Conservation (phyloP, 2,113 vertebrate species). For the Paralichthys olivaceus region DNA sequence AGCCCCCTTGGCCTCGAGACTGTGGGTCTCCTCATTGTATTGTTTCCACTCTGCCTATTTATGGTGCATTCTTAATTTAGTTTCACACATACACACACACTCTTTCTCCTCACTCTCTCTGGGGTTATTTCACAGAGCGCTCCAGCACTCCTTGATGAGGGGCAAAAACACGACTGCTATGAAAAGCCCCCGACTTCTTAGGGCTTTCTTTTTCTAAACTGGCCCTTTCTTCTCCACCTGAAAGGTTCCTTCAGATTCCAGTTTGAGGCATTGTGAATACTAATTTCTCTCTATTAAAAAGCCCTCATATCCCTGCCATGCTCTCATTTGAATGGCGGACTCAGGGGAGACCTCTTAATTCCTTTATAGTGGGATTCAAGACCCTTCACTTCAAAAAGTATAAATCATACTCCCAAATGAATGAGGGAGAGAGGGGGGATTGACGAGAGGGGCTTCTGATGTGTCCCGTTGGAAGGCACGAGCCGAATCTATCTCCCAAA, state of each 20-base stretch:
- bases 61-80: constrained; percentile 83
- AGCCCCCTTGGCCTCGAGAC: constrained; percentile 68
- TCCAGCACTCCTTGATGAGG: constrained; percentile 82
- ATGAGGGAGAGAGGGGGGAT: constrained; percentile 75
- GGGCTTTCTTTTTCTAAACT: constrained; percentile 82
- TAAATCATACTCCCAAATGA: constrained; percentile 90
- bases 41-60: constrained; percentile 81
- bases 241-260: constrained; percentile 86
- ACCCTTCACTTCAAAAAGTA: constrained; percentile 89
- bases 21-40: constrained; percentile 75
- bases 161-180: constrained; percentile 82
- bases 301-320: constrained; percentile 84
- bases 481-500: constrained; percentile 77
- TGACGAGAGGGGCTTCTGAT: constrained; percentile 82
- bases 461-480: constrained; percentile 78
- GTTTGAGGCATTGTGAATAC: constrained; percentile 87
- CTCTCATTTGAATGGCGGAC: constrained; percentile 87
- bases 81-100: constrained; percentile 59
- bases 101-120: constrained; percentile 71
- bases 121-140: constrained; percentile 80
- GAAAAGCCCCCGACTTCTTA: constrained; percentile 83
- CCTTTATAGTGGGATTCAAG: constrained; percentile 88
- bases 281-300: constrained; percentile 88
- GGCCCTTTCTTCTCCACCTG: constrained; percentile 87
- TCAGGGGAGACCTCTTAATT: constrained; percentile 86